These are phyloP conservation scores for Lacerta bilineata DNA, from an alignment of 2,797 vertebrate genomes.

Conservation along the genomic window DNA sequence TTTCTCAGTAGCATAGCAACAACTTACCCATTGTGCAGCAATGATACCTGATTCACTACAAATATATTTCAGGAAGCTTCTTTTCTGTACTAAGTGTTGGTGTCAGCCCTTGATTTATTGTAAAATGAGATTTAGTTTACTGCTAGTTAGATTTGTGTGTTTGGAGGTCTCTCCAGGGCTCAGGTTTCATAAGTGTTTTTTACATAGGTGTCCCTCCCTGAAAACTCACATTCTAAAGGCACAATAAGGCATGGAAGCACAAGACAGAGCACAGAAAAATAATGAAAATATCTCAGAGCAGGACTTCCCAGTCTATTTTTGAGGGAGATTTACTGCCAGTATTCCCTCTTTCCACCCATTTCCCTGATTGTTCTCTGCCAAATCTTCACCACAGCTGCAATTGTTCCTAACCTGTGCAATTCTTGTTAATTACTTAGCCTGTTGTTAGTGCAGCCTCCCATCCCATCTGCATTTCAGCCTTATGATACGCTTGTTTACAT, in stretches of 20 bases:
- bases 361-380: background rate
- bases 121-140: background rate
- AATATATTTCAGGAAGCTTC: background rate
- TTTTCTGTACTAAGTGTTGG: background rate
- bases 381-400: background rate
- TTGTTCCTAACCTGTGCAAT: background rate
- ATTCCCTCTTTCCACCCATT: background rate
- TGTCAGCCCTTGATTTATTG: background rate
- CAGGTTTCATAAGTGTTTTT: background rate
- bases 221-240: background rate
- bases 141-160: background rate
- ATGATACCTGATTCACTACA: background rate
- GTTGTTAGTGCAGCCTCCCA: background rate
- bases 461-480: background rate
- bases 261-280: background rate
- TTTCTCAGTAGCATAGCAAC: background rate
- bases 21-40: background rate
- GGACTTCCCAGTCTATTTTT: background rate
- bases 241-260: background rate
- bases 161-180: background rate
- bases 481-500: background rate
- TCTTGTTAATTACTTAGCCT: background rate
- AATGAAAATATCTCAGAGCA: background rate
- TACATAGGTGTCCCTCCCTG: background rate
- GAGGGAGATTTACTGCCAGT: background rate